Base-by-base conservation (phyloP, 2,797 vertebrate species). In the Notoglanidium macrostoma region DNA sequence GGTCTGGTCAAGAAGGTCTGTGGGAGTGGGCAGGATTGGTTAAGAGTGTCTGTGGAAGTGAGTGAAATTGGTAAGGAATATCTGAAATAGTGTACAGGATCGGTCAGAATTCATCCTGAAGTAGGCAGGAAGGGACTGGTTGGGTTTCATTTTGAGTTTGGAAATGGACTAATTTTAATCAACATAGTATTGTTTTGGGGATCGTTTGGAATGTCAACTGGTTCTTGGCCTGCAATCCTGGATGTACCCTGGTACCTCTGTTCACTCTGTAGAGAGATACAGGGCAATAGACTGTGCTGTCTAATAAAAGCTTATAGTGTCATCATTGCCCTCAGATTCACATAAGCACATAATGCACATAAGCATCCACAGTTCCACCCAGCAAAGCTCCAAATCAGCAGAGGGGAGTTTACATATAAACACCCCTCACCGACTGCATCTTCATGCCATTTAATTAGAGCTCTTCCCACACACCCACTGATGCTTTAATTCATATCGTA, bases 321-420 rank as follows among this genome's bases (percentile, higher is more conserved):
- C 35, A 61, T 49, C 21, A 63, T 82, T 72, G 32, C 46, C 67
- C 44, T 88, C 68, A 85, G 54, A 81, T 40, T 40, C 40, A 40
- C 40, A 40, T 40, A 40, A 40, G 40, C 40, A 40, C 40, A 40
- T 40, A 0, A 49, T 26, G 2, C 35, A 81, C 76, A 57, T 51
- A 82, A 77, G 55, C 76, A 67, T 73, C 29, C 55, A 65, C 77
- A 85, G 55, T 55, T 81, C 67, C 76, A 23, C 55, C 76, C 83
- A 88, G 51, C 29, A 80, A 51, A 79, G 49, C 63, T 79, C 26
- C 21, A 17, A 84, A 74, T 78, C 44, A 70, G 35, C 51, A 74
- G 55, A 19, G 61, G 70, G 40, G 76, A 87, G 83, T 72, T 84
- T 78, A 59, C n/a, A 78, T 79, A 84, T 82, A 80, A 85, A 68